Percentiles rank a stretch among this genome's conserved stretches.
phyloP scores from a whole-genome alignment of 2,888 invertebrate species.

The Synanthedon formicaeformis region DNA sequence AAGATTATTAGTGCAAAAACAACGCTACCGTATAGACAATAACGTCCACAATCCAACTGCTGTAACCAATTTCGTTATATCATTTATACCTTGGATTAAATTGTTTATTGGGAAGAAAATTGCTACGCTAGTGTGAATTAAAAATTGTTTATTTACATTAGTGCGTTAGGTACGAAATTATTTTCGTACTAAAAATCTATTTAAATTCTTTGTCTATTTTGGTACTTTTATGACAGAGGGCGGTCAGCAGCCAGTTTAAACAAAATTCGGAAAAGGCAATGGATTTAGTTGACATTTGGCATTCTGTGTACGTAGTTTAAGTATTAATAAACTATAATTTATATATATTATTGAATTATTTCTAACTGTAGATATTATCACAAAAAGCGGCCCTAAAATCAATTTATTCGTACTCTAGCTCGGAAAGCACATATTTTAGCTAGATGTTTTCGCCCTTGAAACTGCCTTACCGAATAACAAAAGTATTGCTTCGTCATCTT shows the following conservation, averaged over 20 bases:
- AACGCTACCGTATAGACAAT: constrained; percentile 1
- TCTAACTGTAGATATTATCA: too few relatives aligned
- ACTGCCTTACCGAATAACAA: neutral
- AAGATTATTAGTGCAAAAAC: constrained; percentile 2
- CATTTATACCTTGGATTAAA: neutral
- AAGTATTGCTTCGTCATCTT: neutral
- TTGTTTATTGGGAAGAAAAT: constrained; percentile 6
- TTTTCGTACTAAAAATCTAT: too few relatives aligned
- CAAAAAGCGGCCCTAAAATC: neutral
- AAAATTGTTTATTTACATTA: constrained; percentile 4
- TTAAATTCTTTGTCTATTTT: too few relatives aligned
- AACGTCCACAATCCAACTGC: neutral
- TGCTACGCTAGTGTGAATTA: constrained; percentile 6
- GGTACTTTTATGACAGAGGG: too few relatives aligned
- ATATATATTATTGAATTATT: too few relatives aligned
- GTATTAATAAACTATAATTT: too few relatives aligned
- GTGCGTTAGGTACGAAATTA: neutral
- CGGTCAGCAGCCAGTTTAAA: too few relatives aligned
- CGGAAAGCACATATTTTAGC: neutral
- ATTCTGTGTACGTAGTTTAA: too few relatives aligned
- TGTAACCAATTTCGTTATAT: neutral
- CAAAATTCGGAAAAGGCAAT: too few relatives aligned
- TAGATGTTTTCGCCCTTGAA: neutral
- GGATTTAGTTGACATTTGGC: too few relatives aligned
- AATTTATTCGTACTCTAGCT: neutral